Percentiles rank a stretch among this genome's conserved stretches.
Conservation (phyloP, 1,140 invertebrate genomes). For the Diabrotica undecimpunctata region DNA sequence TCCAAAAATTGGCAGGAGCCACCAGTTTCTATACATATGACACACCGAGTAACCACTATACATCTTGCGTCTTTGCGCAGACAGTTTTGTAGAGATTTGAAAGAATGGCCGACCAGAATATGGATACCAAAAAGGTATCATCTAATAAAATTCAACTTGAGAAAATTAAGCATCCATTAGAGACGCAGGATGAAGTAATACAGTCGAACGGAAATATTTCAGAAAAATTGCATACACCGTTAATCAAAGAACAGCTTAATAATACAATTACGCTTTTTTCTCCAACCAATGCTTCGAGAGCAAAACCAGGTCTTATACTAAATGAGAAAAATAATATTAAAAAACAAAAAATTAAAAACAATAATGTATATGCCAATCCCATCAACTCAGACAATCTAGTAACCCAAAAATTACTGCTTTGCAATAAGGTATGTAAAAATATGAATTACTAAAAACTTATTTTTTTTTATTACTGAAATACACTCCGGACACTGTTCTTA, state of each 20-base stretch:
- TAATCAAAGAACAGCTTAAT: neutral
- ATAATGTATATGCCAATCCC: conserved; percentile 10
- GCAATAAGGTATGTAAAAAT: neutral
- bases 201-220: too few species aligned
- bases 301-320: conserved; percentile 22
- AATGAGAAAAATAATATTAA: conserved; percentile 25
- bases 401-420: neutral
- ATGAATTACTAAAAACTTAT: too few species aligned
- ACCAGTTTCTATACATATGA: conserved; percentile 39
- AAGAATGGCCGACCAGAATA: conserved; percentile 42
- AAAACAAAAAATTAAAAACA: conserved; percentile 22
- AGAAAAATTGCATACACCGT: neutral
- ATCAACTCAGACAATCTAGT: conserved; percentile 16
- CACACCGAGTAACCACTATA: conserved; percentile 22
- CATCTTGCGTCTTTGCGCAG: conserved; percentile 38
- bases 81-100: conserved; percentile 42
- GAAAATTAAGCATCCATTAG: too few species aligned
- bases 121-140: conserved; percentile 33
- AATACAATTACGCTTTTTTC: neutral
- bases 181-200: too few species aligned
- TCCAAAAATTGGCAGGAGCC: conserved; percentile 27
- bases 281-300: neutral
- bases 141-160: neutral
- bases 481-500: too few species aligned
- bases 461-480: too few species aligned